Base-by-base conservation (phyloP, 2,888 invertebrate genomes). In the Quadriops clusia region DNA sequence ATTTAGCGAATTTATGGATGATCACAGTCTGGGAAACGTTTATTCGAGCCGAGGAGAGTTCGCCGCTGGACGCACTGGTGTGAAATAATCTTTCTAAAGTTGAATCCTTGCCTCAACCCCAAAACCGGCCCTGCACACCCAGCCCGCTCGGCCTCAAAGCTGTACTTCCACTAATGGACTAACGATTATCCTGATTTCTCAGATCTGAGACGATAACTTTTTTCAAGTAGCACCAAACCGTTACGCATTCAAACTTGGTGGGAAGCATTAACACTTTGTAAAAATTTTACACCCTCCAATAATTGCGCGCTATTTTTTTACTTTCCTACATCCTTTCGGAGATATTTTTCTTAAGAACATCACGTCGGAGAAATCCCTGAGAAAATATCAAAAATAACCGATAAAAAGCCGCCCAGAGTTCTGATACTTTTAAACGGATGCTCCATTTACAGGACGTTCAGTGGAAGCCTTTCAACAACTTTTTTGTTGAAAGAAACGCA, bases 151-250 rank as follows among this genome's bases (percentile, higher is more conserved):
- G 41, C 43, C n/a, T 43, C 45, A 41, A 38, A 47, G 46, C 48
- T 43, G 43, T 44, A 44, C 43, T 39, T 49, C 44, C 46, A 50
- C 51, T 55, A 55, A 54, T 53, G 54, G 54, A 51, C 53, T 52
- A 49, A 51, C 53, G 54, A 55, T 55, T 55, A 54, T 53, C 53
- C 53, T 42, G 50, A 50, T 52, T 53, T 48, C 50, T 46, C 46
- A 47, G 53, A 37, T n/a, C n/a, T 40, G 38, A 30, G 32, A 36
- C 16, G 49, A 46, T 51, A 50, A 49, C 42, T 50, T 50, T 49
- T 50, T 48, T 41, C 33, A 39, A 42, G 45, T 39, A 41, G 41
- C 45, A 42, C 42, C 46, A 42, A 45, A 46, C 44, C 39, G 43
- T 36, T 43, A 39, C 45, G 43, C 39, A 42, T 42, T 44, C 39